phyloP scores from a whole-genome alignment of 2,797 vertebrate species.

The Petrocephalus sullivani region DNA sequence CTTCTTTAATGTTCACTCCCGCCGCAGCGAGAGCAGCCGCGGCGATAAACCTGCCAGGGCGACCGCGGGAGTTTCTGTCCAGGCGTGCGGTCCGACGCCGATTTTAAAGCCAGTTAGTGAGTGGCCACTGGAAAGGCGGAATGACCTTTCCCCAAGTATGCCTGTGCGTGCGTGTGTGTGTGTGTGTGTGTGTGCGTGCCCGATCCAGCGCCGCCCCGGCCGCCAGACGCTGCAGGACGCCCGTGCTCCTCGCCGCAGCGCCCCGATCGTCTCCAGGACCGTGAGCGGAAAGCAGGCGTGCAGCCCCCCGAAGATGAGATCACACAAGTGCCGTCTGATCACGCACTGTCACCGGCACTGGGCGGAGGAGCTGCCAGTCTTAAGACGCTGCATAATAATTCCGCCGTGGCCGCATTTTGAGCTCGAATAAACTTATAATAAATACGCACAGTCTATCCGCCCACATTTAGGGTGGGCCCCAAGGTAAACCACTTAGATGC shows the following conservation, averaged over 20 bases:
- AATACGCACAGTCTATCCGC: conserved; percentile 7
- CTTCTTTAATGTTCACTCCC: conserved; percentile 37
- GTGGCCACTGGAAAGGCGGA: conserved; percentile 30
- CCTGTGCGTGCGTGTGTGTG: conserved; percentile 1
- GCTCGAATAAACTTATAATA: background rate
- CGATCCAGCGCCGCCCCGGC: conserved; percentile 6
- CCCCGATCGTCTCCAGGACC: background rate
- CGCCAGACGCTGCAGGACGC: conserved; percentile 7
- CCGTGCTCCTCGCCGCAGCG: conserved; percentile 18
- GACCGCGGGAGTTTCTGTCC: conserved; percentile 44
- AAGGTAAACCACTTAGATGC: conserved; percentile 6
- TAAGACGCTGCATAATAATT: conserved; percentile 16
- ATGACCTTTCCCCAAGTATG: conserved; percentile 43
- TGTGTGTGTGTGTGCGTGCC: background rate
- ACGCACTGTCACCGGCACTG: background rate
- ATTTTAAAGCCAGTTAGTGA: conserved; percentile 35
- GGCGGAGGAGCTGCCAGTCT: conserved; percentile 13
- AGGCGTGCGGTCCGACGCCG: conserved; percentile 34
- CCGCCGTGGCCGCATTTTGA: background rate
- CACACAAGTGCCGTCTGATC: conserved; percentile 45
- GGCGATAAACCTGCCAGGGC: conserved; percentile 30
- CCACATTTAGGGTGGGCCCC: conserved; percentile 5
- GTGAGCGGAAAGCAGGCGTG: conserved; percentile 17
- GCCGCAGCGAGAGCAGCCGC: conserved; percentile 12
- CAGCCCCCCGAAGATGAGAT: conserved; percentile 44